Base-by-base conservation (phyloP, 2,888 invertebrate genomes). In the Macaria liturata region DNA sequence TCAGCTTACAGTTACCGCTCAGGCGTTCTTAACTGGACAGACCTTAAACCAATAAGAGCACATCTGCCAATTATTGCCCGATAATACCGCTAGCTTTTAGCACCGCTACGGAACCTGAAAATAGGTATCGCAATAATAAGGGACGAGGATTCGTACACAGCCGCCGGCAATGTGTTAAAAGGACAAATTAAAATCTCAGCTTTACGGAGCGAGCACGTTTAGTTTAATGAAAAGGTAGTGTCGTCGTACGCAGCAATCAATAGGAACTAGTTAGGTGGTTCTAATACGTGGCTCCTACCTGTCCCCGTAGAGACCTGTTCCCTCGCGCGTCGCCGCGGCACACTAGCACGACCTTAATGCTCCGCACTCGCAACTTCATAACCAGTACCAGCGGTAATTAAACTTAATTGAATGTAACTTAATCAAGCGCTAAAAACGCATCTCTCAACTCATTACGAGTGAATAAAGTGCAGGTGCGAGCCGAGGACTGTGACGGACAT, bases 181-280 rank as follows among this genome's bases (percentile, higher is more conserved):
- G 52, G 59, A 49, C 56, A 59, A 46, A 66, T 67, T 63, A 61
- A 32, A 53, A 58, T 62, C 63, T 59, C 61, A 66, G 61, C 65
- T n/a, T 62, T 59, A 57, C 57, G 67, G 51, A 51, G 59, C 60
- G 67, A 67, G 64, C 65, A 37, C 70, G 71, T 64, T 57, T 63
- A 62, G 62, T 58, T 67, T 81, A 80, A 78, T 78, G 76, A 78
- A 72, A 74, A 71, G 70, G 72, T 71, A 68, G 72, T 67, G 59
- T 62, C 57, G 59, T 65, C 67, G 64, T 62, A 67, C 66, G 68
- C 71, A 68, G 71, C 73, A 79, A 81, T 81, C 76, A 77, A 64
- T 69, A 68, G 69, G 74, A 79, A 77, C 81, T 78, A 66, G 68
- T 61, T 67, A 70, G 68, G 70, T 72, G 74, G 69, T 64, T 72